phyloP scores from a whole-genome alignment of 2,888 invertebrate genomes.

The Metellina segmentata region DNA sequence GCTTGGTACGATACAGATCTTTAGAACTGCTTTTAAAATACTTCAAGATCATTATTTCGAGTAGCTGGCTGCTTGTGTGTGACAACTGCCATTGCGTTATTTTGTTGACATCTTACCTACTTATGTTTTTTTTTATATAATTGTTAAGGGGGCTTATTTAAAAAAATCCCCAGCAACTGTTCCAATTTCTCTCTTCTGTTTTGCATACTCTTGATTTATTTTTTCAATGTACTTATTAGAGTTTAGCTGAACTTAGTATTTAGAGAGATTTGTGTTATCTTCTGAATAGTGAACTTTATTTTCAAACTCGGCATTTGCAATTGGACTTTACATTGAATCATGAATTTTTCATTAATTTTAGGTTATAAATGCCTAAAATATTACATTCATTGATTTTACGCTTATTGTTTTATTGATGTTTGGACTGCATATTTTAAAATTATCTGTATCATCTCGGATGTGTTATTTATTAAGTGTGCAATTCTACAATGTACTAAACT shows the following conservation, averaged over 20 bases:
- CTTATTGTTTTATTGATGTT: background rate
- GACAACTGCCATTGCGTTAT: background rate
- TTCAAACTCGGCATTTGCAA: background rate
- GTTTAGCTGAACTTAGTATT: background rate
- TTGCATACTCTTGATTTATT: background rate
- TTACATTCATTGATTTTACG: background rate
- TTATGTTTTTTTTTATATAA: background rate
- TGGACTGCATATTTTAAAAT: background rate
- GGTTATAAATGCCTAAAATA: background rate
- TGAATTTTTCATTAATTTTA: too few relatives aligned
- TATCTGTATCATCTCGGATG: background rate
- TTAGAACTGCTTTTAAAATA: conserved; percentile 80
- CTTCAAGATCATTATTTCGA: background rate
- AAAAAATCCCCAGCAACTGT: background rate
- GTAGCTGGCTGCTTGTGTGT: conserved; percentile 50
- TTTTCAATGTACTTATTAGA: background rate
- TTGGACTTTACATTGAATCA: background rate
- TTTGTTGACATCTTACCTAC: background rate
- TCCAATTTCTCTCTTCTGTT: background rate
- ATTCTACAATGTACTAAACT: too few relatives aligned
- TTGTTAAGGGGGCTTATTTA: background rate
- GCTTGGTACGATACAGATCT: conserved; percentile 99
- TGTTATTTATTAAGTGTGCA: background rate
- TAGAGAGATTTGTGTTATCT: background rate
- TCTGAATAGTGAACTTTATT: background rate